Evolutionary conservation across 2,797 vertebrate genomes (phyloP).

Genomic region (Fistularia tabacaria): DNA sequence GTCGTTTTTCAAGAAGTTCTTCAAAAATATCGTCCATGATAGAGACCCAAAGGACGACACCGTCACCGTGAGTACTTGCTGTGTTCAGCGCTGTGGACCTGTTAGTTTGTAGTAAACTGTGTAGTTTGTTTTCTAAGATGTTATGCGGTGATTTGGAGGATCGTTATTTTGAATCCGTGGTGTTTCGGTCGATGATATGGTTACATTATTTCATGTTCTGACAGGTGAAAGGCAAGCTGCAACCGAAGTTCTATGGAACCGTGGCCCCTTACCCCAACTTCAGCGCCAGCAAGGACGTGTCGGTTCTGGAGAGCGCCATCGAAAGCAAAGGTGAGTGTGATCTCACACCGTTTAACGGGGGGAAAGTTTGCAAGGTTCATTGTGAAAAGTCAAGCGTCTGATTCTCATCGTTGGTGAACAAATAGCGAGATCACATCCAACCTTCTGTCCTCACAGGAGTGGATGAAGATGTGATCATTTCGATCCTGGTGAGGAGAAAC

Average conservation of each 20-base stretch:
- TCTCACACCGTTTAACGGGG: background rate
- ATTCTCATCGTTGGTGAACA: background rate
- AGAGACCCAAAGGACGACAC: slow-evolving; percentile 23
- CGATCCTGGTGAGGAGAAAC: slow-evolving; percentile 81
- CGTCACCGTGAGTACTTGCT: slow-evolving; percentile 35
- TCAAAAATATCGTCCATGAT: slow-evolving; percentile 42
- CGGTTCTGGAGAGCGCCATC: slow-evolving; percentile 79
- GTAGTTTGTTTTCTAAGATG: background rate
- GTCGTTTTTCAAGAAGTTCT: slow-evolving; percentile 78
- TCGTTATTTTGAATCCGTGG: background rate
- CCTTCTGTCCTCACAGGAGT: slow-evolving; percentile 73
- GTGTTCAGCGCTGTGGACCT: background rate
- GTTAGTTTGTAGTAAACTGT: background rate
- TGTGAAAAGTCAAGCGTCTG: background rate
- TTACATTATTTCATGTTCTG: slow-evolving; percentile 2
- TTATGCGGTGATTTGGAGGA: too few relatives aligned
- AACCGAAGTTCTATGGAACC: slow-evolving; percentile 67
- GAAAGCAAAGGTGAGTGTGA: slow-evolving; percentile 73
- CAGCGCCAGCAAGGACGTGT: slow-evolving; percentile 75
- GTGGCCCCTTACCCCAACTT: slow-evolving; percentile 76
- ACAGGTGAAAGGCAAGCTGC: slow-evolving; percentile 42
- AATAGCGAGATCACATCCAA: background rate
- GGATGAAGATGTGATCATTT: slow-evolving; percentile 83
- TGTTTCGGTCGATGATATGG: background rate
- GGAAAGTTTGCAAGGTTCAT: too few relatives aligned